Evolutionary conservation across 23 tunicate genomes (phyloP).

Genomic region (Styela clava): DNA sequence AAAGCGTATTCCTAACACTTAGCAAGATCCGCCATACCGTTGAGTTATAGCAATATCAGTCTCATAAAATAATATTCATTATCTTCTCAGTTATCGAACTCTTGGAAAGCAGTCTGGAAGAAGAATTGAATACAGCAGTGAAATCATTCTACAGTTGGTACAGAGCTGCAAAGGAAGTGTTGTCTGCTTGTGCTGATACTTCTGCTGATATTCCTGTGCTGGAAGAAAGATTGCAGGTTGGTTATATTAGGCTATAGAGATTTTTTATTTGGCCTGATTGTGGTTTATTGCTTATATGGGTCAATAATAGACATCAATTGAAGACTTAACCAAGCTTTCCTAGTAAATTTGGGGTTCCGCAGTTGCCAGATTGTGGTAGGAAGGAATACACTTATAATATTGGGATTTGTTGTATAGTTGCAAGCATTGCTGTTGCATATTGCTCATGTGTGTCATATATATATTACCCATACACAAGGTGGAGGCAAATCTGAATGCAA

Average conservation of each 20-base stretch:
- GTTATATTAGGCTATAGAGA: not conserved
- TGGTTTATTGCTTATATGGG: not conserved
- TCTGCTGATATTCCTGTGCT: slow-evolving; percentile 63
- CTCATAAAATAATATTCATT: not conserved
- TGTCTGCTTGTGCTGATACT: slow-evolving; percentile 58
- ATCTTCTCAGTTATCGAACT: slow-evolving; percentile 38
- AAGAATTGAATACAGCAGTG: slow-evolving; percentile 47
- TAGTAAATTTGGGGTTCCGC: too few relatives aligned
- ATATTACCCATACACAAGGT: too few relatives aligned
- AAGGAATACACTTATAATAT: too few relatives aligned
- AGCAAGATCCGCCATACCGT: too few relatives aligned
- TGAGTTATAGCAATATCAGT: not conserved
- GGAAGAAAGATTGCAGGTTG: slow-evolving; percentile 69
- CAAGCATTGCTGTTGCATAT: too few relatives aligned
- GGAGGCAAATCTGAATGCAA: too few relatives aligned
- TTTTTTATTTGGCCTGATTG: not conserved
- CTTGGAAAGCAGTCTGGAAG: slow-evolving; percentile 47
- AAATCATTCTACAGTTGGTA: slow-evolving; percentile 68
- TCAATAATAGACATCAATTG: not conserved
- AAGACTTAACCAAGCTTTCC: too few relatives aligned
- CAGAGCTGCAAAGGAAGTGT: slow-evolving; percentile 43
- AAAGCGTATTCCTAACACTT: too few relatives aligned
- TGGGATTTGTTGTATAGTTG: too few relatives aligned
- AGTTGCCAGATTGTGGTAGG: too few relatives aligned
- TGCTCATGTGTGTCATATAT: too few relatives aligned